Base-by-base conservation (phyloP, 2,797 vertebrate species). In the Helarctos malayanus region DNA sequence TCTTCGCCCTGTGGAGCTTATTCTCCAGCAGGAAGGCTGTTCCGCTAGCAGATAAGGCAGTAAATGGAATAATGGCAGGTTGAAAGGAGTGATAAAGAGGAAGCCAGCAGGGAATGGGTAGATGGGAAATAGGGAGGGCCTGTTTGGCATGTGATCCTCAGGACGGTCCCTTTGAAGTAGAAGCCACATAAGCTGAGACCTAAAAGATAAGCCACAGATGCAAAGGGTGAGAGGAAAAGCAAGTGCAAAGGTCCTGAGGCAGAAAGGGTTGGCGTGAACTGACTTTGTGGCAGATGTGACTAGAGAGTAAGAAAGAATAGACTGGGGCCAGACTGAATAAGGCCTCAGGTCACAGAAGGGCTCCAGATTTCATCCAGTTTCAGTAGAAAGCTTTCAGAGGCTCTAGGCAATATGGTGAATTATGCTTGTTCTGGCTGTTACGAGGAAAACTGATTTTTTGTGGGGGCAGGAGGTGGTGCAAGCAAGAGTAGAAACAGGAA, bases 1-100 rank as follows among this genome's bases (percentile, higher is more conserved):
- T 2, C 35, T 18, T 10, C 0, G 8, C 15, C 41, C 4, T 32
- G 5, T 0, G 2, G 56, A 68, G 63, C 52, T 47, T 15, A 5
- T n/a, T 78, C 75, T 41, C 61, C 13, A 7, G 14, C 10, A 9
- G 11, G 63, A 68, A 16, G 73, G 15, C 57, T 10, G 1, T 29
- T 13, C n/a, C 7, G 2, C 7, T 65, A 49, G 65, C 71, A 52
- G 45, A 29, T 59, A 49, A 32, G 23, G 59, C 27, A 5, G 2
- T 6, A n/a, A 21, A 6, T 12, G 25, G 29, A 54, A 45, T 47
- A 52, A 11, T 10, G 19, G 38, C 47, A 11, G 47, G 49, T 68
- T 7, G 52, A 76, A 35, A 75, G 25, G 49, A 29, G 12, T 5
- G 5, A 23, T 14, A 0, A 56, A 29, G 68, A 68, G 69, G 71